Evolutionary conservation across 2,888 invertebrate species (phyloP), one percentile per base, ranked within the genome.

Genomic region (Meandrusa payeni): DNA sequence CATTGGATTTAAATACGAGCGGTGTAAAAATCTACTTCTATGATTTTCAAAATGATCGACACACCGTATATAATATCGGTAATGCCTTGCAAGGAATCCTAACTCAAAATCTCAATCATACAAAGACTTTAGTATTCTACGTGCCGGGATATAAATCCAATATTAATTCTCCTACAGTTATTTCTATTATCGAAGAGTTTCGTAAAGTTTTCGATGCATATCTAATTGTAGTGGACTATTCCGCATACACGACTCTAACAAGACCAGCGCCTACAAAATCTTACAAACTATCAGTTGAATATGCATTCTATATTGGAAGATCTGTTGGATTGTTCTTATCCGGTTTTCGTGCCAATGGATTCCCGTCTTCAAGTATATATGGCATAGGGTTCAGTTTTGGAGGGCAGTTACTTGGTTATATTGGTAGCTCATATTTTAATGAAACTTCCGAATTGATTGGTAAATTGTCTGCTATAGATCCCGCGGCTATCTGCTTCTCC

Each of bases 101-200:
- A 2, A 50, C 52, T 5, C 77, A 80, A 50, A 79, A 81, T 40
- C 48, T 85, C 1, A 83, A 85, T 37, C 43, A 74, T 2, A 60
- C 75, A 1, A 70, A 62, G 28, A 69, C 68, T 4, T 59, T 85
- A 0, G 67, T 82, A 20, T 69, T 85, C 52, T 83, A 79, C 54
- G 79, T 81, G 1, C 81, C 85, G 0, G 85, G 85, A 1, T 85
- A 82, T 60, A 83, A 82, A 49, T 78, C 83, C 0, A 72, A 82
- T 39, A 80, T 85, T 20, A 63, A 59, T 44, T 75, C 63, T 37
- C 70, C 73, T 4, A 76, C 77, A 0, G 75, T 78, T 27, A 75
- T 81, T 23, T 42, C 76, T 0, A 67, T 85, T 2, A 58, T 81
- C 2, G 69, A 76, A 11, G 71, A 79, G 0, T 83, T 83, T 44